A percentile compares a stretch with the other conserved stretches of the same genome.
Conservation (phyloP, 2,113 vertebrate genomes). For the Pavo muticus region DNA sequence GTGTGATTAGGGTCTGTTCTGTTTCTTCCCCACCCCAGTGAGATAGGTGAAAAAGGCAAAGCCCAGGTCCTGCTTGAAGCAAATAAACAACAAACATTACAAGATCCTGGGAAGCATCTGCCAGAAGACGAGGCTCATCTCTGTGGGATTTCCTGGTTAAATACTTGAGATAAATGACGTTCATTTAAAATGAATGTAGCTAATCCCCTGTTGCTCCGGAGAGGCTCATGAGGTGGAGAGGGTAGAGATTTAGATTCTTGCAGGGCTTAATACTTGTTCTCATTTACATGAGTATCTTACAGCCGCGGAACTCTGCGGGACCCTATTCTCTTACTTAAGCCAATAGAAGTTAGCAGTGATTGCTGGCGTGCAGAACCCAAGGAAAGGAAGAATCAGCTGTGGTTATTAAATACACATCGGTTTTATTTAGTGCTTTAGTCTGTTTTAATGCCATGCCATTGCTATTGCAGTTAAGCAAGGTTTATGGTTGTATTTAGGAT, state of each 20-base stretch:
- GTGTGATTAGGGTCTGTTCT: no score
- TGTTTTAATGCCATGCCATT: not conserved
- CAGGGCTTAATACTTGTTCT: constrained; percentile 42
- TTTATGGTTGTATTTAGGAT: not conserved
- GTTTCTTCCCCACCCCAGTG: accelerated
- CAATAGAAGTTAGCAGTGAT: not conserved
- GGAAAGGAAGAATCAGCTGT: not conserved
- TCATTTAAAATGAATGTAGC: constrained; percentile 12
- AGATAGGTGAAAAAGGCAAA: not conserved
- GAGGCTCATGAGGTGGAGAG: not conserved
- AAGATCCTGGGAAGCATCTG: not conserved
- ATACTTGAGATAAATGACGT: not conserved
- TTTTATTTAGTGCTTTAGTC: not conserved
- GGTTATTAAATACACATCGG: not conserved
- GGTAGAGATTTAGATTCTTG: constrained; percentile 50
- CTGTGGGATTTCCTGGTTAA: constrained; percentile 29
- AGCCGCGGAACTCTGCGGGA: not conserved
- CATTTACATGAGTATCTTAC: constrained; percentile 12
- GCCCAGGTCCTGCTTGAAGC: not conserved
- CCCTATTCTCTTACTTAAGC: constrained; percentile 25
- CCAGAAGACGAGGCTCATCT: not conserved
- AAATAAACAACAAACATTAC: not conserved
- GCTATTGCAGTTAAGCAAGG: not conserved
- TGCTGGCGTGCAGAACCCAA: not conserved
- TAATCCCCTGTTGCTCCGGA: constrained; percentile 45